These are phyloP conservation scores for Diarsia mendica DNA, from an alignment of 2,888 invertebrate genomes.

Conservation along the genomic window DNA sequence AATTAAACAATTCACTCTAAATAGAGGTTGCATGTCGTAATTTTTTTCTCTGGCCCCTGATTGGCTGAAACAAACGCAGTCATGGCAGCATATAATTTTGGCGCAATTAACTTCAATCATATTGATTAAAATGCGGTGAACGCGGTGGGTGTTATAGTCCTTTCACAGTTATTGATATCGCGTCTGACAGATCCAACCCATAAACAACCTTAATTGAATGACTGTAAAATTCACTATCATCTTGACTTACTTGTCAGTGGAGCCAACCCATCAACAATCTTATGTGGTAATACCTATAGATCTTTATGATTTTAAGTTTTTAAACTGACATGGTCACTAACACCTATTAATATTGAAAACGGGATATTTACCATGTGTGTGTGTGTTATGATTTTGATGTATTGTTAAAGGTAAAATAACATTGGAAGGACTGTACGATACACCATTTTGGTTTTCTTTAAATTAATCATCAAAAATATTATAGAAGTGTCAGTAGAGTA, in stretches of 20 bases:
- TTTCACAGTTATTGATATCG: neutral
- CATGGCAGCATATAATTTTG: slow-evolving; percentile 63
- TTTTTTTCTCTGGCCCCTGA: slow-evolving; percentile 37
- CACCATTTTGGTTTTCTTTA: slow-evolving; percentile 49
- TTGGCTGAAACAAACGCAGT: slow-evolving; percentile 54
- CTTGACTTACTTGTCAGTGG: neutral
- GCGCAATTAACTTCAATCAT: slow-evolving; percentile 63
- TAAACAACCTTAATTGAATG: neutral
- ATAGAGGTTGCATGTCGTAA: slow-evolving; percentile 59
- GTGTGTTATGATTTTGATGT: neutral
- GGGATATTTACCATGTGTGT: too few relatives aligned
- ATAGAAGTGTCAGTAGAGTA: too few relatives aligned
- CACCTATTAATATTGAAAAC: too few relatives aligned
- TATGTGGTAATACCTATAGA: neutral
- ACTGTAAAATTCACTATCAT: neutral
- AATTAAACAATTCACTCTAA: slow-evolving; percentile 62
- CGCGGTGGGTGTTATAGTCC: slow-evolving; percentile 1
- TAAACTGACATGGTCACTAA: too few relatives aligned
- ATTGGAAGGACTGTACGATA: neutral
- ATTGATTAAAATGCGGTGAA: slow-evolving; percentile 62
- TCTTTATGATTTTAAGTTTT: neutral
- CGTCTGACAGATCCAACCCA: neutral
- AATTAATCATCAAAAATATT: neutral
- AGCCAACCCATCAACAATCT: neutral
- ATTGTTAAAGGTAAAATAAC: neutral